phyloP scores from a whole-genome alignment of 2,113 vertebrate species.

The Chaetodon trifascialis region DNA sequence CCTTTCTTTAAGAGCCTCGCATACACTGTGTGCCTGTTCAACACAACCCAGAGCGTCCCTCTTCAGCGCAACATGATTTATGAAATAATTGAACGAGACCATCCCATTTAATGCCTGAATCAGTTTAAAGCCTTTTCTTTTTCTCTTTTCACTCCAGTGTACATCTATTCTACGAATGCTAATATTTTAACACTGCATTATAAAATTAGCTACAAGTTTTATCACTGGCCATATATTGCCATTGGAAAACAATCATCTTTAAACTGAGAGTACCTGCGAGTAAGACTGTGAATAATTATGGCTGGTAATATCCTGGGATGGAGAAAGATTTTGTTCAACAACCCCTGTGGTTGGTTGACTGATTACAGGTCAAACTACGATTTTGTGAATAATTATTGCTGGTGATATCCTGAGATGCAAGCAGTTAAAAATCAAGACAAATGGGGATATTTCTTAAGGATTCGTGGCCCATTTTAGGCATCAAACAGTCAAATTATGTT shows the following conservation, averaged over 20 bases:
- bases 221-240: background rate
- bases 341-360: background rate
- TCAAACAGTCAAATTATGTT: background rate
- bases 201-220: background rate
- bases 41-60: conserved; percentile 33
- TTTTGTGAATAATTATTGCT: background rate
- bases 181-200: background rate
- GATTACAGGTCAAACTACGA: background rate
- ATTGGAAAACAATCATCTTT: background rate
- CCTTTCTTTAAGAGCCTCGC: conserved; percentile 70
- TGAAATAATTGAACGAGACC: background rate
- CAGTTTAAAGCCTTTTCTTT: conserved; percentile 16
- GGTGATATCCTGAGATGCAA: background rate
- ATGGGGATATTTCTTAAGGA: background rate
- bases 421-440: background rate
- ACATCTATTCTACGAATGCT: background rate
- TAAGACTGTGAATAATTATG: background rate
- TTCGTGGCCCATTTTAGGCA: background rate
- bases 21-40: conserved; percentile 49
- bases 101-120: background rate
- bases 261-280: background rate
- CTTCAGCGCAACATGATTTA: conserved; percentile 8
- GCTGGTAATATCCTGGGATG: too few relatives aligned
- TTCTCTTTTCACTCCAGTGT: background rate
- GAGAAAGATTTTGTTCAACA: background rate